Conservation (phyloP, 2,797 vertebrate species). For the Atherinosoma microstoma region DNA sequence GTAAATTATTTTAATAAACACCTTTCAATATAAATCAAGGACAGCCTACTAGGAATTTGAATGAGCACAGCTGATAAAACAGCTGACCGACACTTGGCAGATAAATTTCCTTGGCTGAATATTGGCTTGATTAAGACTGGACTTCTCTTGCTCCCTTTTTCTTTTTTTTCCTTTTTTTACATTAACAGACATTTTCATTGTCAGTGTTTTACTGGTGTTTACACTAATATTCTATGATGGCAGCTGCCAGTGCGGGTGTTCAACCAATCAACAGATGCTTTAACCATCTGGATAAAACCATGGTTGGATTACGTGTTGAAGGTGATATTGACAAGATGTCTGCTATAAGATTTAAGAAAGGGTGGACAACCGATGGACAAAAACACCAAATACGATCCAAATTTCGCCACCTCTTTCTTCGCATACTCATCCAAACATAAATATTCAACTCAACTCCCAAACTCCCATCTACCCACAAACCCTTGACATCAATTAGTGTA, state of each 20-base stretch:
- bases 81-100: not conserved
- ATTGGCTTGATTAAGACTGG: not conserved
- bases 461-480: conserved; percentile 37
- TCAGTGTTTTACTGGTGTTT: not conserved
- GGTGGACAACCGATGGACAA: not conserved
- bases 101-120: not conserved
- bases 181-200: not conserved
- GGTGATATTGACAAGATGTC: not conserved
- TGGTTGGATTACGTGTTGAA: not conserved
- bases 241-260: not conserved
- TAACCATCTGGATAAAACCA: not conserved
- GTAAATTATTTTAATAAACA: not conserved
- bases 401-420: not conserved
- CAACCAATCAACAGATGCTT: not conserved
- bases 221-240: not conserved
- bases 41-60: not conserved
- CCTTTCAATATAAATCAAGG: not conserved
- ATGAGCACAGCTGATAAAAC: not conserved
- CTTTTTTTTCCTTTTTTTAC: too few species aligned
- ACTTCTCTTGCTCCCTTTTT: not conserved
- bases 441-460: conserved; percentile 28
- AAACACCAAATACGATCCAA: conserved; percentile 15
- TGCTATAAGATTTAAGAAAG: too few species aligned
- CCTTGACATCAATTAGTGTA: conserved; percentile 45
- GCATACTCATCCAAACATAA: conserved; percentile 20